phyloP scores from a whole-genome alignment of 1,140 invertebrate genomes.

The Eueides isabella region DNA sequence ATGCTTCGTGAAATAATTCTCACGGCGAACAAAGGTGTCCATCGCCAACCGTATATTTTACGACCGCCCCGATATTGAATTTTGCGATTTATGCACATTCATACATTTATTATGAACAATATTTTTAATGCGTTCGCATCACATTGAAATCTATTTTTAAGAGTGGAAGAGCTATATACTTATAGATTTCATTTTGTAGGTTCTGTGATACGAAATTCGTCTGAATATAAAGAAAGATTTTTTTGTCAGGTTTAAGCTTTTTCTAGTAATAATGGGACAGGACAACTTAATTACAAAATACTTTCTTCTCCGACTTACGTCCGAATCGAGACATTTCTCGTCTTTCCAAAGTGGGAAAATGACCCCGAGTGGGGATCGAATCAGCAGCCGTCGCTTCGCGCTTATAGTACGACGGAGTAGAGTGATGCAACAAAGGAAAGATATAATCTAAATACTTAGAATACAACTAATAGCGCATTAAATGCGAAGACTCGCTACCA shows the following conservation, averaged over 20 bases:
- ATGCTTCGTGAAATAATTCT: slow-evolving; percentile 55
- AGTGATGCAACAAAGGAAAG: too few species aligned
- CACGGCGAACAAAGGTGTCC: slow-evolving; percentile 52
- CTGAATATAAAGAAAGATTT: too few species aligned
- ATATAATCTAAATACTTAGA: background rate
- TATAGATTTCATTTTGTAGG: too few species aligned
- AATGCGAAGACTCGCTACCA: background rate
- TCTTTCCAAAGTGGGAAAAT: too few species aligned
- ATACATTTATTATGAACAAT: slow-evolving; percentile 32
- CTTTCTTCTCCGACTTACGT: too few species aligned
- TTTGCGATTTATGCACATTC: slow-evolving; percentile 57
- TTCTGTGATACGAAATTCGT: too few species aligned
- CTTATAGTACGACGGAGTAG: background rate
- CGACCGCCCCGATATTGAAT: slow-evolving; percentile 59
- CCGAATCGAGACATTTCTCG: too few species aligned
- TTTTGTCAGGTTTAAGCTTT: too few species aligned
- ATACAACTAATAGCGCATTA: background rate
- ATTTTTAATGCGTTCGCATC: background rate
- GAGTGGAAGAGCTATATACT: too few species aligned
- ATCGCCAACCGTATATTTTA: slow-evolving; percentile 65
- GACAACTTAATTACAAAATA: too few species aligned
- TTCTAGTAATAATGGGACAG: too few species aligned
- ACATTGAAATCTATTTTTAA: too few species aligned
- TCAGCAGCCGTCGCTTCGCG: background rate
- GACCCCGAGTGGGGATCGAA: background rate